Evolutionary conservation across 2,113 vertebrate genomes (phyloP), one percentile per base, ranked within the genome.

Genomic region (Pluvianellus socialis): DNA sequence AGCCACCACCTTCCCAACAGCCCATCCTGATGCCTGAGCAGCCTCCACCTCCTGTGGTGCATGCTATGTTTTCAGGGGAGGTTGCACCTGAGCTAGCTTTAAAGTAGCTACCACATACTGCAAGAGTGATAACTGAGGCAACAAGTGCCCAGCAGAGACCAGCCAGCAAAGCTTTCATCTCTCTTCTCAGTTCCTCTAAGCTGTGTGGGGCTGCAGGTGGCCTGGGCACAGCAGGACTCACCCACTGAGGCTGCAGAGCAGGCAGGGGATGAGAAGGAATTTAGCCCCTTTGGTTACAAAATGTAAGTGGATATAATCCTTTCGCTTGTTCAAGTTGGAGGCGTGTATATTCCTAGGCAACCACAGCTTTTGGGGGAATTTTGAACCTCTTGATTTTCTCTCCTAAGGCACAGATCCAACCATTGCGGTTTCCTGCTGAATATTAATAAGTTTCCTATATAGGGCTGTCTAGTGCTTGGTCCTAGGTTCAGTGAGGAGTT

Each of bases 351-450:
- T 94, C 19, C 77, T 56, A 79, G 61, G 83, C 86, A 92, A 56
- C 66, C 44, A 45, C 4, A 7, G 52, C 49, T 92, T 93, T 63
- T 4, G 65, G 68, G 45, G 59, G 19, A 95, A 82, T 92, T 88
- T 77, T 77, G 50, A 93, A 91, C 56, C 49, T 70, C 21, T 58
- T 74, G 33, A 58, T 95, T 92, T 28, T 91, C 9, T 56, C 68
- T 63, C 17, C 49, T 59, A 87, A 77, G 50, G 14, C 65, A 75
- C 8, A 53, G 33, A 63, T 21, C 10, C 72, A 58, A 49, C 22
- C 33, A 56, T 63, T 88, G 50, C 70, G 40, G 10, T 58, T 94
- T 70, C 53, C 40, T 65, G 35, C 33, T 87, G 86, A 89, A 94
- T 89, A 86, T 91, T 82, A 79, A 89, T 81, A 58, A 35, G 1